A percentile compares a stretch with the other conserved stretches of the same genome.
phyloP scores from a whole-genome alignment of 2,797 vertebrate species.

The Dermochelys coriacea region DNA sequence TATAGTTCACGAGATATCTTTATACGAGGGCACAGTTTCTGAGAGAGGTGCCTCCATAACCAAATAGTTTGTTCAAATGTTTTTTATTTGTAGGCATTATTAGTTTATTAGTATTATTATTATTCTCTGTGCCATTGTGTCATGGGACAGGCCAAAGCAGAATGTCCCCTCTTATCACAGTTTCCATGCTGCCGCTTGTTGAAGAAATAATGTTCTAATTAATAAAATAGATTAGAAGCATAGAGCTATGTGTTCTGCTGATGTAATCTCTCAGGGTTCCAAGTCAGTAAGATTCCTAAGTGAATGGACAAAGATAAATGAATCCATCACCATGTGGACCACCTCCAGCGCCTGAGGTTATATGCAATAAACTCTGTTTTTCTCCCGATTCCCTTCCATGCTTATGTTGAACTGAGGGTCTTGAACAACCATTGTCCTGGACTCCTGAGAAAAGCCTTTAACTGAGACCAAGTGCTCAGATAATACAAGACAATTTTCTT shows the following conservation, averaged over 20 bases:
- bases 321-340: background rate
- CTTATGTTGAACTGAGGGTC: background rate
- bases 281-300: background rate
- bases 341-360: background rate
- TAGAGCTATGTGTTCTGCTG: background rate
- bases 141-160: background rate
- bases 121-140: background rate
- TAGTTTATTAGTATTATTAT: background rate
- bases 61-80: background rate
- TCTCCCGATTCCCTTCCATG: background rate
- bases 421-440: background rate
- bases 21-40: background rate
- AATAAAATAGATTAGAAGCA: background rate
- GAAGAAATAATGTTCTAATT: background rate
- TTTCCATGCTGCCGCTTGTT: background rate
- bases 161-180: background rate
- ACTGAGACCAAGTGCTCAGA: background rate
- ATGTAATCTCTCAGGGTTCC: background rate
- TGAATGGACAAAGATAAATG: background rate
- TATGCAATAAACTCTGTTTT: background rate
- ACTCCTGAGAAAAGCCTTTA: background rate
- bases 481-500: background rate
- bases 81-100: background rate
- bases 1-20: too few species aligned
- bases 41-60: accelerated